Evolutionary conservation across 2,888 invertebrate species (phyloP).

Genomic region (Melieria crassipennis): DNA sequence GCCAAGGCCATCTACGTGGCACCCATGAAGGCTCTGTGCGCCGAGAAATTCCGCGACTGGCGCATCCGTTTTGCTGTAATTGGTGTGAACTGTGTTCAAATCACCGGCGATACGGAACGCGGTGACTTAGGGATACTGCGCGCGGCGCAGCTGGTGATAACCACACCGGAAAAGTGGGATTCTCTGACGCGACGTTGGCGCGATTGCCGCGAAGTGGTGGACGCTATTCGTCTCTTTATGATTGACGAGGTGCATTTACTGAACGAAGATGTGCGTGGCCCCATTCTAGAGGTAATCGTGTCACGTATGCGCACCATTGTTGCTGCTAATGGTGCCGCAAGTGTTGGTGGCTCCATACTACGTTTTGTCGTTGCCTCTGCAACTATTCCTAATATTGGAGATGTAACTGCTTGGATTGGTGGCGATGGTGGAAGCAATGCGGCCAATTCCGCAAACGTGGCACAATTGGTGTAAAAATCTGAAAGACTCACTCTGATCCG

Average conservation of each 20-base stretch:
- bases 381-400: conserved; percentile 80
- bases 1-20: conserved; percentile 86
- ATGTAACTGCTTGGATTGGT: conserved; percentile 78
- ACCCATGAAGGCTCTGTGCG: conserved; percentile 82
- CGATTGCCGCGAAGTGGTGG: conserved; percentile 73
- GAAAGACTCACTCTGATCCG: background rate
- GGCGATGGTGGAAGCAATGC: conserved; percentile 46
- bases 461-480: conserved; percentile 31
- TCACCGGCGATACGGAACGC: conserved; percentile 80
- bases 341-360: conserved; percentile 17
- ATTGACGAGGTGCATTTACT: conserved; percentile 83
- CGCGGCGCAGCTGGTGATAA: conserved; percentile 74
- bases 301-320: conserved; percentile 79
- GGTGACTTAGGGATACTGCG: conserved; percentile 70
- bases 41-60: conserved; percentile 79
- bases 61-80: conserved; percentile 73
- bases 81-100: conserved; percentile 74
- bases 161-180: conserved; percentile 79
- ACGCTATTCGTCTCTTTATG: conserved; percentile 73
- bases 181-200: conserved; percentile 79
- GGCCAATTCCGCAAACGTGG: conserved; percentile 9
- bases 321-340: background rate
- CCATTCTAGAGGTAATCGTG: conserved; percentile 81
- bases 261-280: conserved; percentile 77
- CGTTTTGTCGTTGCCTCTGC: conserved; percentile 83